Percentiles rank a stretch among this genome's conserved stretches.
These are phyloP conservation scores for Aricia agestis DNA, from an alignment of 1,140 invertebrate genomes.

Conservation along the genomic window DNA sequence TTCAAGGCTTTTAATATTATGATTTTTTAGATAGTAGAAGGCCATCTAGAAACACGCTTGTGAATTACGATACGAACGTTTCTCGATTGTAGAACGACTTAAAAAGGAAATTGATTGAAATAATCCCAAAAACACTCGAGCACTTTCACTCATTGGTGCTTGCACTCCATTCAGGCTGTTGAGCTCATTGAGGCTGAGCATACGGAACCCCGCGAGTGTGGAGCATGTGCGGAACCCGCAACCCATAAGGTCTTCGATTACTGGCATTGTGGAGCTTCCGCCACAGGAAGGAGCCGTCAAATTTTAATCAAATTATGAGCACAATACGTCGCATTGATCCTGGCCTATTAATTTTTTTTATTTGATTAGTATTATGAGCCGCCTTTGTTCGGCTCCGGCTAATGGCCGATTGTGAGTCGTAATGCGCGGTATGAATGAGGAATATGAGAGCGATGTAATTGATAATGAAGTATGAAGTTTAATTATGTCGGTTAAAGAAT, in stretches of 20 bases:
- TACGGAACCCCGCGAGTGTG: background rate
- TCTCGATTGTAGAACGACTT: no score
- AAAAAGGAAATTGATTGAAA: no score
- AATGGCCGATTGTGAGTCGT: background rate
- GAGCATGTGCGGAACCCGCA: background rate
- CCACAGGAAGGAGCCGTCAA: slow-evolving; percentile 64
- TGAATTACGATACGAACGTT: no score
- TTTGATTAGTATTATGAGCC: slow-evolving; percentile 33
- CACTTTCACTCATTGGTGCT: no score
- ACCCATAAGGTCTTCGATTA: slow-evolving; percentile 27
- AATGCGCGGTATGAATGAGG: background rate
- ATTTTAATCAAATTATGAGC: slow-evolving; percentile 67
- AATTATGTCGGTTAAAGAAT: background rate
- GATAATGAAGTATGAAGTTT: slow-evolving; percentile 1
- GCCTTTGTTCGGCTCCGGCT: background rate
- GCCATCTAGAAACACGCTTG: no score
- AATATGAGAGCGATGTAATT: background rate
- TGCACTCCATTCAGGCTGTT: background rate
- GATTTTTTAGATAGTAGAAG: no score
- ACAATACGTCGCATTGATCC: slow-evolving; percentile 4
- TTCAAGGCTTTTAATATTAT: no score
- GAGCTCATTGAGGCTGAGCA: background rate
- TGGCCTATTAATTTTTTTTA: slow-evolving; percentile 25
- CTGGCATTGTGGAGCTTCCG: slow-evolving; percentile 26
- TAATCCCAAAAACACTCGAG: no score